Evolutionary conservation across 1,140 invertebrate genomes (phyloP), one percentile per base, ranked within the genome.

Genomic region (Ceratina japonica): DNA sequence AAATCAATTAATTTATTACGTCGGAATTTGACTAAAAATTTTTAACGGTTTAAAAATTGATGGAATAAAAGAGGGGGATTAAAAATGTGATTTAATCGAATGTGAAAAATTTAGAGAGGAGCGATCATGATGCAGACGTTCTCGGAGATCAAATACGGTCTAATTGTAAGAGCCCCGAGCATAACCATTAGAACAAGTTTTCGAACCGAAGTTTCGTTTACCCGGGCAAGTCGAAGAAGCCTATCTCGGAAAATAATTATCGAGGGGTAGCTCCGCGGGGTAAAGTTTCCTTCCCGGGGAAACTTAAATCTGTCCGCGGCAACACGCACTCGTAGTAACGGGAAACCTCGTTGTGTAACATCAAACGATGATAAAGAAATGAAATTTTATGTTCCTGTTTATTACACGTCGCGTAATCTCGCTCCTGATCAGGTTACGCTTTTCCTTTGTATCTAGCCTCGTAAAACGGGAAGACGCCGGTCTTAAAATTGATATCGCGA

Each of bases 121-220:
- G 72, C 18, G 65, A 65, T 74, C 59, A 8, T n/a, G 22, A 16
- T 49, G 63, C 16, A 51, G 24, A 63, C 37, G 27, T 54, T 74
- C 61, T n/a, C 1, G 3, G 10, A 16, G 49, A 54, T 74, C 44
- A 22, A 74, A 54, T 3, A 52, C n/a, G 24, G 54, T 18, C 49
- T 22, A 37, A 44, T 44, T 44, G 37, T 7, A 18, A 74, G 49
- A 44, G 37, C 37, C 37, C 37, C 20, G 49, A 24, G 18, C 31
- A 65, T 74, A 74, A 65, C 61, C 72, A 65, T 65, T 65, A 22
- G 61, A 16, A 74, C 31, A 65, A 64, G 49, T 74, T 74, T 62
- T 31, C 18, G 3, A 10, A 52, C n/a, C n/a, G 24, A 54, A 54
- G 13, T 65, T 59, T 27, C 16, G 16, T 51, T 44, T 44, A 44